phyloP scores from a whole-genome alignment of 2,797 vertebrate genomes.

The Sphaeramia orbicularis region DNA sequence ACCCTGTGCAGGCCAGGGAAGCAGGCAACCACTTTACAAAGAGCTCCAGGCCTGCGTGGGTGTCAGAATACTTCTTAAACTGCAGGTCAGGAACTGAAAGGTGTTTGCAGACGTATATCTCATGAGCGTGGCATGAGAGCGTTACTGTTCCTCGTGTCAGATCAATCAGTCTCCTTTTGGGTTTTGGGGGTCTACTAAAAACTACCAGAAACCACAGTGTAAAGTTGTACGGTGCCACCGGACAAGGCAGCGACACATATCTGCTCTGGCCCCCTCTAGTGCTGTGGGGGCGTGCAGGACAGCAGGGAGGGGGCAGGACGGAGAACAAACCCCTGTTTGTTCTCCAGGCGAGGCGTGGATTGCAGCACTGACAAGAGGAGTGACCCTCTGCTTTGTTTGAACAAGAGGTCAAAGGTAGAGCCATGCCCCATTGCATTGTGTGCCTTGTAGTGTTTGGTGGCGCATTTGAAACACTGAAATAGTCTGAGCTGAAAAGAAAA shows the following conservation, averaged over 20 bases:
- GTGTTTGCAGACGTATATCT: not conserved
- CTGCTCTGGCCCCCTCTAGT: conserved; percentile 52
- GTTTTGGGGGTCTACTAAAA: conserved; percentile 10
- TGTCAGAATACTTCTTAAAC: conserved; percentile 60
- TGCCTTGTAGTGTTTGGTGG: conserved; percentile 80
- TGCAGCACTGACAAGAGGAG: conserved; percentile 74
- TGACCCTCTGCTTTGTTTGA: conserved; percentile 80
- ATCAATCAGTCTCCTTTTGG: conserved; percentile 1
- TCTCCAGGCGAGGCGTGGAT: conserved; percentile 69
- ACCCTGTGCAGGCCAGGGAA: conserved; percentile 76
- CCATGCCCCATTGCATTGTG: conserved; percentile 77
- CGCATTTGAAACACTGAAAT: conserved; percentile 56
- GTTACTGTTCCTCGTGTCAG: conserved; percentile 3
- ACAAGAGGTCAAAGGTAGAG: conserved; percentile 80
- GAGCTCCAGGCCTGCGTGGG: conserved; percentile 62
- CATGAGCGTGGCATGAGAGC: conserved; percentile 8
- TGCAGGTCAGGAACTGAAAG: not conserved
- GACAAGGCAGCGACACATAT: conserved; percentile 40
- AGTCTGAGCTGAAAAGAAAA: conserved; percentile 27
- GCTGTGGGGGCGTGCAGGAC: conserved; percentile 63
- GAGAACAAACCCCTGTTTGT: conserved; percentile 81
- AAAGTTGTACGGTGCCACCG: conserved; percentile 27
- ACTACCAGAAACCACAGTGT: conserved; percentile 17
- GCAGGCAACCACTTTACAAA: conserved; percentile 71
- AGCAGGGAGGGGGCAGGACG: conserved; percentile 56